Evolutionary conservation across 2,888 invertebrate species (phyloP).

Genomic region (Lomographa bimaculata): DNA sequence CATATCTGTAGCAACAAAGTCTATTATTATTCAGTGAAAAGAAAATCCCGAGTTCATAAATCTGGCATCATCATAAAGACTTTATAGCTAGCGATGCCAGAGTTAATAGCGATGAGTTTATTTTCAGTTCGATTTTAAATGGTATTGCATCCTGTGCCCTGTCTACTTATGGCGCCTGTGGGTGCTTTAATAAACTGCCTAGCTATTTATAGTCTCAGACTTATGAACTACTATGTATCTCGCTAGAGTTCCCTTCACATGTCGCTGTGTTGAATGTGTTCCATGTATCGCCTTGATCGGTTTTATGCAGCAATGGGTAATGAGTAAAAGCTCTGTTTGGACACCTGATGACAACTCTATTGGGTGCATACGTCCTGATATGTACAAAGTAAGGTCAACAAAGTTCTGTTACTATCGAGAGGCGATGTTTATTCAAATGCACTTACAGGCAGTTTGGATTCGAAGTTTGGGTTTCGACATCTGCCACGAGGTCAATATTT

Average conservation of each 20-base stretch:
- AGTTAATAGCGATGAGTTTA: constrained; percentile 52
- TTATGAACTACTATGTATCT: constrained; percentile 23
- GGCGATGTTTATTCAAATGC: constrained; percentile 81
- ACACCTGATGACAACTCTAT: constrained; percentile 73
- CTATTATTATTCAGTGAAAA: constrained; percentile 40
- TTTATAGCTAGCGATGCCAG: constrained; percentile 58
- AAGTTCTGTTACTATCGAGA: constrained; percentile 70
- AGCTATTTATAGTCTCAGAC: constrained; percentile 27
- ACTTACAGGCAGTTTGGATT: constrained; percentile 61
- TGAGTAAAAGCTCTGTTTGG: constrained; percentile 49
- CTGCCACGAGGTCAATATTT: constrained; percentile 82
- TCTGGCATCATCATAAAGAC: constrained; percentile 48
- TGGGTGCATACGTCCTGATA: constrained; percentile 52
- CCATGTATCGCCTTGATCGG: constrained; percentile 20
- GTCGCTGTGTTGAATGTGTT: constrained; percentile 19
- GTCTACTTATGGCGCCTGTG: constrained; percentile 32
- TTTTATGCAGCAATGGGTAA: constrained; percentile 26
- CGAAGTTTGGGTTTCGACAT: constrained; percentile 76
- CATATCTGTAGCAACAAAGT: constrained; percentile 42
- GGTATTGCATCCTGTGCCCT: constrained; percentile 35
- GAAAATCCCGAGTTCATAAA: constrained; percentile 47
- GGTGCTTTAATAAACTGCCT: constrained; percentile 16
- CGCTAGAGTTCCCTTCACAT: constrained; percentile 15
- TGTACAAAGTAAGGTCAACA: constrained; percentile 75
- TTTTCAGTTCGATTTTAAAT: constrained; percentile 52